phyloP scores from a whole-genome alignment of 1,140 invertebrate species.

The Phortica variegata region DNA sequence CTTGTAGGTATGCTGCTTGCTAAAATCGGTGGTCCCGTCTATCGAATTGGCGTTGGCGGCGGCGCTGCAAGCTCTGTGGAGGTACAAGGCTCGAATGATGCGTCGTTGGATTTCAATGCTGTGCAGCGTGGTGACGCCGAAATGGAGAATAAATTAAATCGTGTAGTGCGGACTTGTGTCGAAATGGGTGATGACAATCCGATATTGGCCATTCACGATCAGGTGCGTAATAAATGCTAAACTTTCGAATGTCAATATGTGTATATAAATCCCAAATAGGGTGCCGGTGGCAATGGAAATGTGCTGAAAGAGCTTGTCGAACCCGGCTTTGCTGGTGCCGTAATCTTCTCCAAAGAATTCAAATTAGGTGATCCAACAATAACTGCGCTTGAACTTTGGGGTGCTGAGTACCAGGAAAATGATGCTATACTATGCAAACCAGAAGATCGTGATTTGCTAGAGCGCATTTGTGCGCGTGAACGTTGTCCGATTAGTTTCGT shows the following conservation, averaged over 20 bases:
- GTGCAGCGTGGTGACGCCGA: constrained; percentile 97
- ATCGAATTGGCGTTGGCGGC: constrained; percentile 95
- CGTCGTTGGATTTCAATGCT: constrained; percentile 90
- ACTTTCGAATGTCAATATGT: too few relatives aligned
- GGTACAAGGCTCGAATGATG: constrained; percentile 82
- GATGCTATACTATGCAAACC: constrained; percentile 81
- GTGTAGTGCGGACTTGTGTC: constrained; percentile 88
- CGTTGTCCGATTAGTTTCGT: constrained; percentile 92
- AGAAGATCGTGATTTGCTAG: constrained; percentile 66
- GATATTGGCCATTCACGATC: constrained; percentile 69
- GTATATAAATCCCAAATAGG: too few relatives aligned
- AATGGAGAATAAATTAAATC: constrained; percentile 97
- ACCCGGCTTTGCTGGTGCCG: constrained; percentile 76
- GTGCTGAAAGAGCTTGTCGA: constrained; percentile 96
- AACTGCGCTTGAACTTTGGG: constrained; percentile 92
- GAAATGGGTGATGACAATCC: constrained; percentile 83
- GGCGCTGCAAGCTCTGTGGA: constrained; percentile 95
- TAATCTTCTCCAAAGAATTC: constrained; percentile 86
- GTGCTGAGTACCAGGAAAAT: constrained; percentile 97
- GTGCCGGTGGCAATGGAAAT: constrained; percentile 97
- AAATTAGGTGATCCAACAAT: constrained; percentile 93
- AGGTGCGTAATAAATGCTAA: too few relatives aligned
- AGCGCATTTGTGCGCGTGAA: constrained; percentile 79
- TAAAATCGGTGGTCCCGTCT: constrained; percentile 95
- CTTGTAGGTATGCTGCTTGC: constrained; percentile 78